Base-by-base conservation (phyloP, 2,797 vertebrate genomes). In the Rhinella marina region DNA sequence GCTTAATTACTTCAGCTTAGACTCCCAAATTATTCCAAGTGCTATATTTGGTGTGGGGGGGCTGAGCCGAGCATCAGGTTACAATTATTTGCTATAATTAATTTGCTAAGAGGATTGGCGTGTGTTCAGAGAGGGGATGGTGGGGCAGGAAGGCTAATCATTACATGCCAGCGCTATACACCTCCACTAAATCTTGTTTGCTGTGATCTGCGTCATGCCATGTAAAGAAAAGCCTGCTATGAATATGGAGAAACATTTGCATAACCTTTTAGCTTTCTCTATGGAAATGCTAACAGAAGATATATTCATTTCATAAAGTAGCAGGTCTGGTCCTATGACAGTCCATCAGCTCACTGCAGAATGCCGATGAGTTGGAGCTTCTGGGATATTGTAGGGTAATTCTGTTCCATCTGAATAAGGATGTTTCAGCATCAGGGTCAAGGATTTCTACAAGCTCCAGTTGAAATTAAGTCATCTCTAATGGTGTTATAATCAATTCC, bases 41-140 rank as follows among this genome's bases (percentile, higher is more conserved):
- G 85, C 73, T 86, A 75, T 86, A 79, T 89, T 79, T 86, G 81
- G 84, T 54, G 6, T 23, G 41, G 81, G 73, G 73, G 80, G 75
- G 81, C 54, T 62, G 75, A 72, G 66, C 81, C 13, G 54, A 80
- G 61, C 81, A 84, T 41, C 81, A 79, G 79, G 85, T 84, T 84
- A 87, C 88, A 93, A 94, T 95, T 93, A 93, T 93, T 93, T 92
- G 88, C 92, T 90, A 89, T 93, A 93, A 94, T 93, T 95, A 93
- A 92, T 93, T 94, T 94, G 89, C 90, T 90, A 90, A 92, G 91
- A 84, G 62, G 80, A 86, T 89, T 86, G 84, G 88, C 73, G 68
- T 70, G 48, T 66, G 77, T 81, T 88, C 81, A 23, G 48, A 48
- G 50, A 87, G 50, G 72, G 64, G 50, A 27, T 56, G n/a, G 72